Percentiles rank a stretch among this genome's conserved stretches.
phyloP scores from a whole-genome alignment of 1,140 invertebrate species.

The Ericerus pela region DNA sequence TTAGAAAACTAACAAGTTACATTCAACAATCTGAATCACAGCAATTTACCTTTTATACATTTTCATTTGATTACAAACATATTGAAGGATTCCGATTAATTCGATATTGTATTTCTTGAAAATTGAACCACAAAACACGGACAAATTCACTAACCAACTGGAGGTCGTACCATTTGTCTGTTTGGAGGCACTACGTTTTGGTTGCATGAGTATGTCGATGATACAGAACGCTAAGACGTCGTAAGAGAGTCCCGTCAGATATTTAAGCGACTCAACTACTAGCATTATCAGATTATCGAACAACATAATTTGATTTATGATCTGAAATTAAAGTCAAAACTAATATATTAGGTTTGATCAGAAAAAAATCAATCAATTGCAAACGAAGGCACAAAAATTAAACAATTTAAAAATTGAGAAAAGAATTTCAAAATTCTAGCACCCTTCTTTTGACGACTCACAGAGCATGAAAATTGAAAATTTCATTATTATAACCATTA shows the following conservation, averaged over 20 bases:
- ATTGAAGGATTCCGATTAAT: constrained; percentile 84
- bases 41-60: constrained; percentile 81
- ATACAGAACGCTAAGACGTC: constrained; percentile 93
- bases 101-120: constrained; percentile 97
- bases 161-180: constrained; percentile 88
- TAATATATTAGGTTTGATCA: no score
- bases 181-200: constrained; percentile 61
- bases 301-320: constrained; percentile 82
- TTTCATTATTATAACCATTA: no score
- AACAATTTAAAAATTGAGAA: not conserved
- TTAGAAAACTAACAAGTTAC: no score
- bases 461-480: no score
- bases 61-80: constrained; percentile 93
- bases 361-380: constrained; percentile 12
- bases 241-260: constrained; percentile 86
- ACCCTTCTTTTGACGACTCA: no score
- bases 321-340: constrained; percentile 31
- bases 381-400: not conserved
- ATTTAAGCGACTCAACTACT: constrained; percentile 96
- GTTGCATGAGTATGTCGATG: constrained; percentile 71
- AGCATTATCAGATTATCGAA: constrained; percentile 95
- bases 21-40: no score
- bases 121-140: constrained; percentile 85
- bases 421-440: no score
- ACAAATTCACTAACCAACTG: constrained; percentile 83